phyloP scores from a whole-genome alignment of 2,113 vertebrate species.

The Cichladusa arquata region DNA sequence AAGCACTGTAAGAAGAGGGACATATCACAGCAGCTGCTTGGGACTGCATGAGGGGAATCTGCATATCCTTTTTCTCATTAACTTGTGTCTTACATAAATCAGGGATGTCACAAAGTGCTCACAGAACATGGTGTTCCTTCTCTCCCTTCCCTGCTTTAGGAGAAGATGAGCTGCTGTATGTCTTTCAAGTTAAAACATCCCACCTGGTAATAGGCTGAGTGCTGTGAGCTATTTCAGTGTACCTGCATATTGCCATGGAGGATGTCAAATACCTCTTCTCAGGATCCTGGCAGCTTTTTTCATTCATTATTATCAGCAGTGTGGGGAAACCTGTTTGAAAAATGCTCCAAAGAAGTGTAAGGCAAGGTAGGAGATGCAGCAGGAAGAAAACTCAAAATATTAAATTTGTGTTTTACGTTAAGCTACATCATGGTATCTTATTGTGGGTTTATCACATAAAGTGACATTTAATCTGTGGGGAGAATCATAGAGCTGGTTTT shows the following conservation, averaged over 20 bases:
- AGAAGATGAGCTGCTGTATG: not conserved
- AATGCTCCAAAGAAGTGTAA: not conserved
- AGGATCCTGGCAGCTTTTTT: not conserved
- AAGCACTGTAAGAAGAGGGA: not conserved
- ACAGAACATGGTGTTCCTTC: not conserved
- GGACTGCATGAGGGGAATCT: not conserved
- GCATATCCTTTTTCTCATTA: not conserved
- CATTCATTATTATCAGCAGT: not conserved
- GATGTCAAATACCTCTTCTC: not conserved
- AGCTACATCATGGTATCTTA: not conserved
- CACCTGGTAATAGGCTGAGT: not conserved
- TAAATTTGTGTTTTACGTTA: not conserved
- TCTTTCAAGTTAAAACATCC: not conserved
- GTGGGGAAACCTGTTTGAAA: not conserved
- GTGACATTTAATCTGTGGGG: not conserved
- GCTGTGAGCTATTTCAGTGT: not conserved
- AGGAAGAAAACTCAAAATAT: not conserved
- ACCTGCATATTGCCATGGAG: not conserved
- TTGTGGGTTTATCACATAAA: not conserved
- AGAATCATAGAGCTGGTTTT: not conserved
- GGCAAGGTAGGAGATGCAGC: not conserved
- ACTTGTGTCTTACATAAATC: not conserved
- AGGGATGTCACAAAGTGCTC: not conserved
- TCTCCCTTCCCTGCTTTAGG: not conserved
- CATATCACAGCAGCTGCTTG: not conserved